Evolutionary conservation across 2,888 invertebrate genomes (phyloP).

Genomic region (Ochropacha duplaris): DNA sequence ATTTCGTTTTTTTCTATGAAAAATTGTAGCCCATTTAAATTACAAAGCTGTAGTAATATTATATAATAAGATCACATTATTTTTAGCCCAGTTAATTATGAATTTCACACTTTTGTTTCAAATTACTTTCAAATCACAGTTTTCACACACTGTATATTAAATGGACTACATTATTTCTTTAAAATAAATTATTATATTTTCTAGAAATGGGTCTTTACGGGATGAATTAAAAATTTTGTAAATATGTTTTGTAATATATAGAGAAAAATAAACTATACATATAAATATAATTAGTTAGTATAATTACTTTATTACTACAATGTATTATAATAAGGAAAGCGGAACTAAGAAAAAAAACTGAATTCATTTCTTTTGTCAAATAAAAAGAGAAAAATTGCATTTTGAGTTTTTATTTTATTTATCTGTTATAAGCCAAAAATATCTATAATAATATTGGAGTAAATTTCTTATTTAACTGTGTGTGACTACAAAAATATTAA

Average conservation of each 20-base stretch:
- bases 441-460: no score
- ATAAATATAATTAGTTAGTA: constrained; percentile 78
- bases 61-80: constrained; percentile 18
- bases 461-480: no score
- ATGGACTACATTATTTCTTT: constrained; percentile 34
- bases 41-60: constrained; percentile 12
- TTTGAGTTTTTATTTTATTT: constrained; percentile 49
- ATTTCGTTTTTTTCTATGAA: constrained; percentile 35
- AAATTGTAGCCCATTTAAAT: constrained; percentile 30
- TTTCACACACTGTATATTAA: constrained; percentile 3
- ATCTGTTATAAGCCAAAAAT: background rate
- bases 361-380: constrained; percentile 82
- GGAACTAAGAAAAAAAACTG: constrained; percentile 73
- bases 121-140: background rate
- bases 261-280: constrained; percentile 69
- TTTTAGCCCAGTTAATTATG: constrained; percentile 2
- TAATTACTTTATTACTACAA: constrained; percentile 79
- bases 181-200: constrained; percentile 32
- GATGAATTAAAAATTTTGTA: constrained; percentile 67
- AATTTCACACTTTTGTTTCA: background rate
- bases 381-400: constrained; percentile 73
- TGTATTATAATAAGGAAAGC: constrained; percentile 76
- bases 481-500: no score
- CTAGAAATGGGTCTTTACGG: constrained; percentile 74
- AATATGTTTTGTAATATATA: constrained; percentile 81